phyloP scores from a whole-genome alignment of 64 coral and sea anemone species.

The Cladopsammia gracilis region DNA sequence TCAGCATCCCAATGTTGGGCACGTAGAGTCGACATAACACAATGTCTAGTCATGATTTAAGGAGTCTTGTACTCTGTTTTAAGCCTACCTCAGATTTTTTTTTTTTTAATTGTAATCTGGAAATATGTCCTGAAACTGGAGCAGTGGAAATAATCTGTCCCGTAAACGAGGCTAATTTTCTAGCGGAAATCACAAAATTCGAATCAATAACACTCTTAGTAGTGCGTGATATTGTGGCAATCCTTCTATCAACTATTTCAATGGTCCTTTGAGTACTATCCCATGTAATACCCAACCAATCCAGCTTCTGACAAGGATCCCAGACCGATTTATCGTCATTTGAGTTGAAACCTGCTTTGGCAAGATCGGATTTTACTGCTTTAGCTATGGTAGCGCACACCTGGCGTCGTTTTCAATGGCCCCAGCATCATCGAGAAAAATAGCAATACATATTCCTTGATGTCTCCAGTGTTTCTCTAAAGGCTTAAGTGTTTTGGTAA shows the following conservation, averaged over 20 bases:
- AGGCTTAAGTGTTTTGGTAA: conserved; percentile 24
- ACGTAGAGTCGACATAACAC: background rate
- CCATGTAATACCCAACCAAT: conserved; percentile 39
- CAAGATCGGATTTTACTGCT: background rate
- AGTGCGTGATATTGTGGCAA: conserved; percentile 5
- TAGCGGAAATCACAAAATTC: background rate
- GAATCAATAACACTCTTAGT: background rate
- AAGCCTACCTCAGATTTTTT: no score
- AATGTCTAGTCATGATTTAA: conserved; percentile 61
- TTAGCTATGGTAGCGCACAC: background rate
- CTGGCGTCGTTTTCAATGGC: background rate
- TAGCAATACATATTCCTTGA: conserved; percentile 12
- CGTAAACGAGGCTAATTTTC: conserved; percentile 47
- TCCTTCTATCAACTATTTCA: background rate
- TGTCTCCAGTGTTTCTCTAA: conserved; percentile 14
- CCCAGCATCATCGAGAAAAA: conserved; percentile 35
- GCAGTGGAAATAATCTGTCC: conserved; percentile 55
- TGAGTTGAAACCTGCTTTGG: background rate
- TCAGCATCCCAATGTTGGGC: conserved; percentile 42
- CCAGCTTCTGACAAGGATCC: background rate
- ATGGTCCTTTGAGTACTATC: background rate
- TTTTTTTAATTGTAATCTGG: no score
- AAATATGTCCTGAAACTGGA: conserved; percentile 42
- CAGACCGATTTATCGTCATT: conserved; percentile 40
- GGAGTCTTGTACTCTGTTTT: no score